Conservation (phyloP, 2,888 invertebrate species). For the Ptychoptera albimana region DNA sequence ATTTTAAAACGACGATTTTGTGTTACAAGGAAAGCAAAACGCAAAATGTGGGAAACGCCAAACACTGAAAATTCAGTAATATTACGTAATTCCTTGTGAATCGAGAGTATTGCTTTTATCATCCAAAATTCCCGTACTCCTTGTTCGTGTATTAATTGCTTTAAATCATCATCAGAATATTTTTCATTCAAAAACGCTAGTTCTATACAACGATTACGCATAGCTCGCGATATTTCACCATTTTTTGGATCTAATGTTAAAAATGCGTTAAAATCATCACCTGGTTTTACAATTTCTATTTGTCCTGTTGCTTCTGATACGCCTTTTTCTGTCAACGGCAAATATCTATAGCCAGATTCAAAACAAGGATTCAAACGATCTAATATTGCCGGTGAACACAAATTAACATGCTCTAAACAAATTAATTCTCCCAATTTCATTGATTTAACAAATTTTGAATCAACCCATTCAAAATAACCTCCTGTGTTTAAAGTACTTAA, state of each 20-base stretch:
- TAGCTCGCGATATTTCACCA: conserved; percentile 94
- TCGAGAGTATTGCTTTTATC: conserved; percentile 31
- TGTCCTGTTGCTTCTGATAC: conserved; percentile 48
- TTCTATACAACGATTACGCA: conserved; percentile 96
- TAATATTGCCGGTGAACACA: conserved; percentile 90
- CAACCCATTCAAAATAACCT: conserved; percentile 90
- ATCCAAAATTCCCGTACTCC: conserved; percentile 30
- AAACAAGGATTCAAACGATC: conserved; percentile 91
- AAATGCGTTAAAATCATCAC: conserved; percentile 83
- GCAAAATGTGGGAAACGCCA: conserved; percentile 24
- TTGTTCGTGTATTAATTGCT: conserved; percentile 33
- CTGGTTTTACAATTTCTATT: conserved; percentile 59
- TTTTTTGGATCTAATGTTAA: conserved; percentile 88
- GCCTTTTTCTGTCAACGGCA: conserved; percentile 85
- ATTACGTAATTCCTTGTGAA: conserved; percentile 28
- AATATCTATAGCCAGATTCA: conserved; percentile 70
- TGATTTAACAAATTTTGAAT: conserved; percentile 74
- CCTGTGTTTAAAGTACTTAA: conserved; percentile 55
- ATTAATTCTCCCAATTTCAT: conserved; percentile 71
- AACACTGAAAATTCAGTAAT: conserved; percentile 25
- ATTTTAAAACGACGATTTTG: conserved; percentile 25
- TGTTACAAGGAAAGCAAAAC: conserved; percentile 23
- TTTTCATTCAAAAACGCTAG: conserved; percentile 36
- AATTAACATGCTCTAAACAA: conserved; percentile 81
- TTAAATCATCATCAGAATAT: conserved; percentile 31